Conservation (phyloP, 2,797 vertebrate genomes). For the Onychomys arenicola region DNA sequence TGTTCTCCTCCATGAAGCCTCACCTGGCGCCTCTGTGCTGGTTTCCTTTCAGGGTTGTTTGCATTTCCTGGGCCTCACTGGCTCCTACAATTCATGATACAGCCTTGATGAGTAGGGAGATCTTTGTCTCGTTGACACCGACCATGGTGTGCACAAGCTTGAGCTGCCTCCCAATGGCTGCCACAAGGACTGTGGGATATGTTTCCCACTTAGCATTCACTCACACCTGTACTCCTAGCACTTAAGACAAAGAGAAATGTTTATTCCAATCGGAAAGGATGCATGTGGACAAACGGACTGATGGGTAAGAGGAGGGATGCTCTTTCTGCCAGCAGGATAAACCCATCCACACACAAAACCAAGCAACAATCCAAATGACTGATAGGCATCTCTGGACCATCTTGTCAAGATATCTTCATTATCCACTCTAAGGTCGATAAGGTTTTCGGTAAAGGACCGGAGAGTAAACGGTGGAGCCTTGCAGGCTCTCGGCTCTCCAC, state of each 20-base stretch:
- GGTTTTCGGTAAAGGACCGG: neutral
- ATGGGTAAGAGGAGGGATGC: neutral
- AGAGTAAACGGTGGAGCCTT: neutral
- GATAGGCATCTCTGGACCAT: too few species aligned
- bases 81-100: too few species aligned
- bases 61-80: neutral
- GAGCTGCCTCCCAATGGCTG: fast-evolving
- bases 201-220: neutral
- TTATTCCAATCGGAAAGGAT: neutral
- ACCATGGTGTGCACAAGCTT: too few species aligned
- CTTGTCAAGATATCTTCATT: neutral
- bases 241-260: too few species aligned
- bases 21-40: too few species aligned
- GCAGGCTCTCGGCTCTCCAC: neutral
- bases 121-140: neutral
- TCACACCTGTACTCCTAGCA: neutral
- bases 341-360: neutral
- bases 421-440: neutral
- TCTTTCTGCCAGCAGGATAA: neutral
- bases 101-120: neutral
- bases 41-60: neutral
- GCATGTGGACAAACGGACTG: neutral
- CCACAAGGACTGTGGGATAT: neutral
- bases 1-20: neutral
- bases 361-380: neutral